Percentiles rank a stretch among this genome's conserved stretches.
phyloP scores from a whole-genome alignment of 2,113 vertebrate genomes.

The Numida meleagris region DNA sequence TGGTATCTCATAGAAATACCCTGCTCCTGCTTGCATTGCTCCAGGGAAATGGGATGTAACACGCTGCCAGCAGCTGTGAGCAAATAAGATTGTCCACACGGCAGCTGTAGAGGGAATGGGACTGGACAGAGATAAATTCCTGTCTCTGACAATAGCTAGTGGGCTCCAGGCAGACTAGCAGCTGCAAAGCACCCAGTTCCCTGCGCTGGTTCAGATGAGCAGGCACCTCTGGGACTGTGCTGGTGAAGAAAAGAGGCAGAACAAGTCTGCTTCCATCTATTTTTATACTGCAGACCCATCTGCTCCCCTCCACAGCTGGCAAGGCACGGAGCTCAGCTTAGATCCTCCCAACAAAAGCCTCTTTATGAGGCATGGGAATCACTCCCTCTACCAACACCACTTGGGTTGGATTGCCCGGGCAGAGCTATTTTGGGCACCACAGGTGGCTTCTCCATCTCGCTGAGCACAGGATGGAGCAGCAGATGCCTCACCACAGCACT shows the following conservation, averaged over 20 bases:
- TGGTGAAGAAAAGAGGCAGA: conserved; percentile 36
- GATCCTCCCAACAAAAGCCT: conserved; percentile 61
- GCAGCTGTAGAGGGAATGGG: conserved; percentile 46
- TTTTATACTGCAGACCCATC: conserved; percentile 57
- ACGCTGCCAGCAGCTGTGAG: conserved; percentile 37
- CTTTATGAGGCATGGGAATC: conserved; percentile 58
- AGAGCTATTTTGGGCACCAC: conserved; percentile 55
- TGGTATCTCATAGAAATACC: neutral
- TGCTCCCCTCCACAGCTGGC: conserved; percentile 64
- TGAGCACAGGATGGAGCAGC: neutral
- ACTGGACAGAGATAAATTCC: conserved; percentile 34
- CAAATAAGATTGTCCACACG: conserved; percentile 29
- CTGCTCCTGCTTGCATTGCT: neutral
- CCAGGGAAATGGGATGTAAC: neutral
- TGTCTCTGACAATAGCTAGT: conserved; percentile 33
- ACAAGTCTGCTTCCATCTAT: conserved; percentile 51
- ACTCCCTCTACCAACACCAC: neutral
- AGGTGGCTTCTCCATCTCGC: conserved; percentile 48
- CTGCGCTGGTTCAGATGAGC: conserved; percentile 24
- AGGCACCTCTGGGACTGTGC: conserved; percentile 53
- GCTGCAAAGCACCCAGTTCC: conserved; percentile 56
- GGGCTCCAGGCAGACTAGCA: conserved; percentile 59
- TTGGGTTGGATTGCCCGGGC: conserved; percentile 22
- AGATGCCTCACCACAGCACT: neutral
- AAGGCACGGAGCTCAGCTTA: conserved; percentile 42